Evolutionary conservation across 1,140 invertebrate genomes (phyloP).

Genomic region (Trichomalopsis sarcophagae): DNA sequence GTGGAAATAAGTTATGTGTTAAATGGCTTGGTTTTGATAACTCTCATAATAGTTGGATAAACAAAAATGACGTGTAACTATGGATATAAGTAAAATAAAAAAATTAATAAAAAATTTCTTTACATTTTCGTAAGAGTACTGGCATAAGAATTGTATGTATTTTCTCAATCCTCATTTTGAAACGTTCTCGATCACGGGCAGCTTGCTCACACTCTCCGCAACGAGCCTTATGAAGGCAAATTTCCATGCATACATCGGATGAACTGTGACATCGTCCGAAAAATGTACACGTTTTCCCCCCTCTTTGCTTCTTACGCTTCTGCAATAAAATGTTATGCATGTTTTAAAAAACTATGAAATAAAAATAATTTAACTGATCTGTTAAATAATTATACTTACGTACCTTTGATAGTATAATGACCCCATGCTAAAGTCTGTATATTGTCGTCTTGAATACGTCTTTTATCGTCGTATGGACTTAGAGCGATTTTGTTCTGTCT

Average conservation of each 20-base stretch:
- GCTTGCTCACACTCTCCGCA: neutral
- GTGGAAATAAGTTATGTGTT: constrained; percentile 61
- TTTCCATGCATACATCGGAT: too few species aligned
- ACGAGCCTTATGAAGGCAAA: too few species aligned
- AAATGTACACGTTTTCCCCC: neutral
- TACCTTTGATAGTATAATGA: neutral
- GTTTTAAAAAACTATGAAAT: neutral
- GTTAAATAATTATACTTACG: neutral
- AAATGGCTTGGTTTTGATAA: constrained; percentile 61
- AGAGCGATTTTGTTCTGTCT: neutral
- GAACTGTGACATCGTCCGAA: too few species aligned
- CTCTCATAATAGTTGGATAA: constrained; percentile 52
- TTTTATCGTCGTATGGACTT: neutral
- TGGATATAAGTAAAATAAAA: neutral
- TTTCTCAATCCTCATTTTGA: neutral
- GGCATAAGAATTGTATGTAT: neutral
- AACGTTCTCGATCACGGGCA: too few species aligned
- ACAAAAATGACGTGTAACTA: constrained; percentile 34
- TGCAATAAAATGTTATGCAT: neutral
- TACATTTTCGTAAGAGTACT: constrained; percentile 1
- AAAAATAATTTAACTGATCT: neutral
- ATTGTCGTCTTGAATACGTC: neutral
- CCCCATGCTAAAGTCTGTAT: neutral
- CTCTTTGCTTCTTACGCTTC: neutral
- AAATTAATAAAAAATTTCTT: neutral